These are phyloP conservation scores for Thinocorus orbignyianus DNA, from an alignment of 2,113 vertebrate genomes.

Conservation along the genomic window DNA sequence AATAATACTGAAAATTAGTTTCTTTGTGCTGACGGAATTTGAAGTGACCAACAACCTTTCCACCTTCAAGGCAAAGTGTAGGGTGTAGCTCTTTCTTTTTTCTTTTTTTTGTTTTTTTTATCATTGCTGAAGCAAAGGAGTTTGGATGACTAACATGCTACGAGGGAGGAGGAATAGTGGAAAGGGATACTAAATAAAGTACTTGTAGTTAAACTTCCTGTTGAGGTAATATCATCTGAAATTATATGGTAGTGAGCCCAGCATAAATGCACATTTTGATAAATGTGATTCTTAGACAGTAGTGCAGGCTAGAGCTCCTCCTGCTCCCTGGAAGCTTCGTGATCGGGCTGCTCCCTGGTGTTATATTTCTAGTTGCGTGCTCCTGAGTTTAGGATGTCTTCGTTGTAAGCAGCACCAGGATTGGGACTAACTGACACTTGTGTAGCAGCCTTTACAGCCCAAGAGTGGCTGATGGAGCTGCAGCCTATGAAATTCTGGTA, in stretches of 20 bases:
- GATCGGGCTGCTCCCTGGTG: background rate
- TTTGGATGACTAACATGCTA: background rate
- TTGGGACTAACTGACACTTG: background rate
- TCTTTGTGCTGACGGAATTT: background rate
- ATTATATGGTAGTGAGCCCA: background rate
- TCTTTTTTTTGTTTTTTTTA: background rate
- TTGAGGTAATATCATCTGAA: conserved; percentile 14
- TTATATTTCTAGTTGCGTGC: background rate
- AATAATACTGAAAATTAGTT: background rate
- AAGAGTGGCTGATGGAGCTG: background rate
- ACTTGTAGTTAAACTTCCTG: background rate
- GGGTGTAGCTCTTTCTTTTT: background rate
- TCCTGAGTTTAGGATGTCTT: background rate
- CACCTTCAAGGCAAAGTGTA: background rate
- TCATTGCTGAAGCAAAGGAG: background rate
- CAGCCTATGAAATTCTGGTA: background rate
- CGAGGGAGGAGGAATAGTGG: background rate
- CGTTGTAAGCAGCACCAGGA: background rate
- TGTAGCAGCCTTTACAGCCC: background rate
- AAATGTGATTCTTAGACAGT: background rate
- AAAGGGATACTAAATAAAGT: background rate
- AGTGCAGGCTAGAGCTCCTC: background rate
- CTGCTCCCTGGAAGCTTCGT: background rate
- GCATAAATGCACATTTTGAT: background rate
- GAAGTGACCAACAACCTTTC: background rate